Evolutionary conservation across 2,797 vertebrate species (phyloP).

Genomic region (Sandelia bainsii): DNA sequence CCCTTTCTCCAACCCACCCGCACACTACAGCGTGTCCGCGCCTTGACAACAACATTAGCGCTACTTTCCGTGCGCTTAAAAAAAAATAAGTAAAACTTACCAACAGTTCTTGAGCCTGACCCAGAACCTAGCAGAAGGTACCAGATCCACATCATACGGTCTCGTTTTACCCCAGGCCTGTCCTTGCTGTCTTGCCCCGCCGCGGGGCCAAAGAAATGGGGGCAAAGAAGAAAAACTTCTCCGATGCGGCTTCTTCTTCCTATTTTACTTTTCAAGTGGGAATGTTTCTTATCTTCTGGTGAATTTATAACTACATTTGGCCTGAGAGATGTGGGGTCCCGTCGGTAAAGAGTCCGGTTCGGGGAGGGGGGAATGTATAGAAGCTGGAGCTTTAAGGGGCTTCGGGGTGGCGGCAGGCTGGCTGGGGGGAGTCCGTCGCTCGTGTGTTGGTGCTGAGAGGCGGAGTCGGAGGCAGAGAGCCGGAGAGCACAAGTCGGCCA

Average conservation of each 20-base stretch:
- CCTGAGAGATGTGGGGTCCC: conserved; percentile 17
- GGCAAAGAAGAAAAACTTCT: conserved; percentile 57
- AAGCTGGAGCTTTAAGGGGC: conserved; percentile 61
- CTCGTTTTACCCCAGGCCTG: conserved; percentile 63
- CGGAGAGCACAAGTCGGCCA: conserved; percentile 64
- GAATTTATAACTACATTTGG: conserved; percentile 33
- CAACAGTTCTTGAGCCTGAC: conserved; percentile 82
- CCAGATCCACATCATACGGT: conserved; percentile 88
- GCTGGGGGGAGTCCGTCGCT: conserved; percentile 56
- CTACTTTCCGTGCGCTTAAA: conserved; percentile 39
- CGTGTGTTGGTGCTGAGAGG: conserved; percentile 72
- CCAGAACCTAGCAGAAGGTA: conserved; percentile 87
- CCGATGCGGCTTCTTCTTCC: conserved; percentile 33
- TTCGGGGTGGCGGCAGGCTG: conserved; percentile 70
- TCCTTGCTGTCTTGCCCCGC: conserved; percentile 69
- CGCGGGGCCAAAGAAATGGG: conserved; percentile 74
- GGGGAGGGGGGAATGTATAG: conserved; percentile 8
- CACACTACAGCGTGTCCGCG: conserved; percentile 39
- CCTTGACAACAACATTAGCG: conserved; percentile 42
- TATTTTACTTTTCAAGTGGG: conserved; percentile 21
- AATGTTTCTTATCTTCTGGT: conserved; percentile 25
- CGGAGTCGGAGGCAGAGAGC: conserved; percentile 77
- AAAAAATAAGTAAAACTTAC: conserved; percentile 74
- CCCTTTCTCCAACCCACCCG: conserved; percentile 8
- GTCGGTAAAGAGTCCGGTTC: conserved; percentile 55